Evolutionary conservation across 2,797 vertebrate species (phyloP).

Genomic region (Schizopygopsis pylzovi): DNA sequence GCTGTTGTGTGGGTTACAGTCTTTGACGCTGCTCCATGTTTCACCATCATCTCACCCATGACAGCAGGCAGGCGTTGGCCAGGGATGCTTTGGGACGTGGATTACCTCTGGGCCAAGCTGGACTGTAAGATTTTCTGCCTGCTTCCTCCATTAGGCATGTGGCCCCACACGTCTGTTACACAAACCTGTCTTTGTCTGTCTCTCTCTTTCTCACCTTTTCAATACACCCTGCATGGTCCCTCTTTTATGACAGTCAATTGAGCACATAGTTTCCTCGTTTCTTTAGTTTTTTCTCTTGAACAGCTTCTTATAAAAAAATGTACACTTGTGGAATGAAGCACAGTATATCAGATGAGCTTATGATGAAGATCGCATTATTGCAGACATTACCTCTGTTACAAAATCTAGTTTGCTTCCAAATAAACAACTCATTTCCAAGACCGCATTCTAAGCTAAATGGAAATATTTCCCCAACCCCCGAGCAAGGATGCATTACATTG

Average conservation of each 20-base stretch:
- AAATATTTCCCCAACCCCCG: no score
- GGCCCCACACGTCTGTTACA: slow-evolving; percentile 56
- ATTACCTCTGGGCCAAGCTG: slow-evolving; percentile 75
- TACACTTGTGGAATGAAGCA: not conserved
- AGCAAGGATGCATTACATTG: not conserved
- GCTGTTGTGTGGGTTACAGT: slow-evolving; percentile 19
- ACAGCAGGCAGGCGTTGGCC: slow-evolving; percentile 77
- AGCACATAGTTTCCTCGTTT: not conserved
- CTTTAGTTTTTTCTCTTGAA: no score
- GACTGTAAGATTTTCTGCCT: slow-evolving; percentile 72
- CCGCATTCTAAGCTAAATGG: not conserved
- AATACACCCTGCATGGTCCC: slow-evolving; percentile 50
- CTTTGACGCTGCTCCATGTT: slow-evolving; percentile 65
- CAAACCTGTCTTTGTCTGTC: not conserved
- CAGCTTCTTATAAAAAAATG: not conserved
- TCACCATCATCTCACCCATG: slow-evolving; percentile 81
- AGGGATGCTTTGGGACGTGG: slow-evolving; percentile 77
- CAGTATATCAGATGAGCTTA: not conserved
- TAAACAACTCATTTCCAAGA: not conserved
- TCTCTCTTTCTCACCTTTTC: slow-evolving; percentile 29
- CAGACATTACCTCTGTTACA: not conserved
- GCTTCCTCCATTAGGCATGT: slow-evolving; percentile 72
- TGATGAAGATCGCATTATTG: not conserved
- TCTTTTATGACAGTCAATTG: not conserved
- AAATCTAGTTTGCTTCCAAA: not conserved